phyloP scores from a whole-genome alignment of 2,888 invertebrate genomes.

The Acrocera orbiculus region DNA sequence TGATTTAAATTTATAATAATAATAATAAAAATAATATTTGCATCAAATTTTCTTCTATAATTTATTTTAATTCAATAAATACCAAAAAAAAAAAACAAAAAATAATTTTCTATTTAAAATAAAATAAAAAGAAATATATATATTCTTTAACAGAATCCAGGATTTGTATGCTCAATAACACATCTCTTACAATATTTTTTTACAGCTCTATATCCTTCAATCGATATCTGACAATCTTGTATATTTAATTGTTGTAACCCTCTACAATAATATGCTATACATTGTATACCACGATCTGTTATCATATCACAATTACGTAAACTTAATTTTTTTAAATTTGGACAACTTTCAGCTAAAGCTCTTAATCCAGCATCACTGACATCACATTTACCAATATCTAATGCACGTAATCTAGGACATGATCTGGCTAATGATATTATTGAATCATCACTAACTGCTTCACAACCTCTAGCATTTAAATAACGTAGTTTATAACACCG shows the following conservation, averaged over 20 bases:
- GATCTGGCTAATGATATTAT: slow-evolving; percentile 70
- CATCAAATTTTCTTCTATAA: background rate
- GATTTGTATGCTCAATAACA: slow-evolving; percentile 89
- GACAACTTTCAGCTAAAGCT: slow-evolving; percentile 74
- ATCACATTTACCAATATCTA: slow-evolving; percentile 87
- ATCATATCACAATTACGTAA: slow-evolving; percentile 80
- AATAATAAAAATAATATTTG: background rate
- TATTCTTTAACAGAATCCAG: slow-evolving; percentile 58
- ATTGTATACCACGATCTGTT: slow-evolving; percentile 74
- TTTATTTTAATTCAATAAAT: background rate
- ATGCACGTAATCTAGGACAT: slow-evolving; percentile 67
- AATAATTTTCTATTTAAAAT: no score
- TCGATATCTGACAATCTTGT: slow-evolving; percentile 79
- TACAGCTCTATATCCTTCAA: slow-evolving; percentile 77
- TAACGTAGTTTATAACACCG: slow-evolving; percentile 79
- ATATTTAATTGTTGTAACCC: slow-evolving; percentile 83
- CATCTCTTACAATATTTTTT: slow-evolving; percentile 85
- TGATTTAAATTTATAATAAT: background rate
- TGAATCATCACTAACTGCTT: slow-evolving; percentile 85
- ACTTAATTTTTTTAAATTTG: slow-evolving; percentile 77
- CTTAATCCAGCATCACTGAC: slow-evolving; percentile 77
- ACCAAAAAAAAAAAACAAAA: background rate
- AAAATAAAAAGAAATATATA: no score
- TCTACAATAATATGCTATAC: slow-evolving; percentile 75
- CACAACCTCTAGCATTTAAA: slow-evolving; percentile 80